phyloP scores from a whole-genome alignment of 2,888 invertebrate species.

The Cataglyphis livida region DNA sequence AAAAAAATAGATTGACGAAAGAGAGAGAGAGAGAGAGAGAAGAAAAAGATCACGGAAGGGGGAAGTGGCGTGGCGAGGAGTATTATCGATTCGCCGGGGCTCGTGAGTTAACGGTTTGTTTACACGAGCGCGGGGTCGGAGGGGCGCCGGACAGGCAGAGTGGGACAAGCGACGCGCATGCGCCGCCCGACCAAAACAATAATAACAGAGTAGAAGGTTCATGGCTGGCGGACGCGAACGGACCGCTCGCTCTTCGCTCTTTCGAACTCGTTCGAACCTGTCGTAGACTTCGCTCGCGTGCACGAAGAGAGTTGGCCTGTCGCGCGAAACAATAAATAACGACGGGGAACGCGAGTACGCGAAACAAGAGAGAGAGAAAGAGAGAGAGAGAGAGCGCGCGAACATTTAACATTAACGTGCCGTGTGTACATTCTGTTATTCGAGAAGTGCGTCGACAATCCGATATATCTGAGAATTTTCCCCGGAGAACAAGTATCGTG shows the following conservation, averaged over 20 bases:
- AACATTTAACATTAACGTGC: neutral
- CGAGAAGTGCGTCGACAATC: constrained; percentile 3
- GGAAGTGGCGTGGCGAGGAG: constrained; percentile 71
- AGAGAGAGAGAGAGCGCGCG: neutral
- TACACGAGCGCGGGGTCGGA: constrained; percentile 74
- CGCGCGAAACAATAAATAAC: neutral
- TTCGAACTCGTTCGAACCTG: constrained; percentile 33
- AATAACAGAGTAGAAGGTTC: constrained; percentile 83
- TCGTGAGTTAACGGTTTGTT: constrained; percentile 85
- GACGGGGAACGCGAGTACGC: neutral
- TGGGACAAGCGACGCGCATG: constrained; percentile 79
- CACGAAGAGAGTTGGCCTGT: constrained; percentile 2
- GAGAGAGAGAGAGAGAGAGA: constrained; percentile 23
- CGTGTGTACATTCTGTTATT: neutral
- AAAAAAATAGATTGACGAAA: neutral
- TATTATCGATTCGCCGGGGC: constrained; percentile 83
- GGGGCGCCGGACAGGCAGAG: constrained; percentile 34
- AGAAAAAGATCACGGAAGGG: constrained; percentile 63
- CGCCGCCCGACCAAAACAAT: constrained; percentile 84
- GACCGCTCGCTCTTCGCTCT: constrained; percentile 60
- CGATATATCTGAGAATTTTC: neutral
- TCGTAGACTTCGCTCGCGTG: neutral
- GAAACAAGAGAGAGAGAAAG: constrained; percentile 28
- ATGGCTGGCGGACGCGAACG: constrained; percentile 73
- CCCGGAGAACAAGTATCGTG: neutral